Evolutionary conservation across 2,113 vertebrate genomes (phyloP), one percentile per base, ranked within the genome.

Genomic region (Chascanopsetta lugubris): DNA sequence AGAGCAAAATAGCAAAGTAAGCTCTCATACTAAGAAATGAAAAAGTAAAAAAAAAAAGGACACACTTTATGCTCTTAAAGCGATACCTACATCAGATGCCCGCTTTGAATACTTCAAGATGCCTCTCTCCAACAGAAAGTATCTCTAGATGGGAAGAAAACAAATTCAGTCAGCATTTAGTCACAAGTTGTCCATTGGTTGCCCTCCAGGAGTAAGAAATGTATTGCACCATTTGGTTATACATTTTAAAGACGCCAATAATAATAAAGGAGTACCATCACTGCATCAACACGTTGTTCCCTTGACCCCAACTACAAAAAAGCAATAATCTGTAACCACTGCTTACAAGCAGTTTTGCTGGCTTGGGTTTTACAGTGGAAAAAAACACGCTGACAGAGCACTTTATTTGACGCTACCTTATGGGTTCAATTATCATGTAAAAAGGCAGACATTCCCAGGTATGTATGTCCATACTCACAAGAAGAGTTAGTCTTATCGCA

Each of bases 81-180:
- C 2, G 12, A 69, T 70, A 95, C 96, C 92, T 93, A 99, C 96
- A 72, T 98, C 96, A 2, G 90, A 69, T 77, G 87, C 92, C 18
- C 91, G 92, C 84, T 99, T 99, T 56, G 94, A 92, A 65, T 99
- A 99, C 79, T 95, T 99, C 88, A 99, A 80, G 85, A 99, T 96
- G 61, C 97, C 97, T 87, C 91, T 96, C 76, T 98, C 95, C 91
- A 99, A 76, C 81, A 94, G 87, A 87, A 99, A 99, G 90, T 94
- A 99, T 79, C 97, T 95, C 97, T 99, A 86, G 36, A 72, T 81
- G 50, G 34, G 57, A 47, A 81, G 7, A 53, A 75, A 70, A 69
- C 17, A 76, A 21, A 68, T 7, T 22, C 5, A 50, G 3, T 56
- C 25, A 42, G 6, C 12, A 66, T 60, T 49, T 8, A 38, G 49